Evolutionary conservation across 2,113 vertebrate genomes (phyloP).

Genomic region (Poecile atricapillus): DNA sequence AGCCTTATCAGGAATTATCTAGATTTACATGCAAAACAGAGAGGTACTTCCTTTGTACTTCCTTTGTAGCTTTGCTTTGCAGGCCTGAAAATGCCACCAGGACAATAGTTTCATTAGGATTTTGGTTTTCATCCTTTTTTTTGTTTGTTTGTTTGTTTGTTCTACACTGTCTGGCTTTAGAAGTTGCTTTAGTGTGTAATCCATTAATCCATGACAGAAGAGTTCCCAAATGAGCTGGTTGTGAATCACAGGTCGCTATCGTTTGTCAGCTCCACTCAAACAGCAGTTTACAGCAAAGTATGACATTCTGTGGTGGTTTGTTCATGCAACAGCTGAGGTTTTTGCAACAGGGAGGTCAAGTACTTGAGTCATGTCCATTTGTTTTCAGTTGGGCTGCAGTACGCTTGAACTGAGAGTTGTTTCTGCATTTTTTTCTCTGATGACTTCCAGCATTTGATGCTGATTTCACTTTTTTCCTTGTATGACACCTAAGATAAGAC

Average conservation of each 20-base stretch:
- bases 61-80: background rate
- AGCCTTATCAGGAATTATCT: background rate
- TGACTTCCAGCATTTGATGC: background rate
- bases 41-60: background rate
- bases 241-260: rapidly evolving
- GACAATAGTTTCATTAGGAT: background rate
- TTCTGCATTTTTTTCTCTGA: background rate
- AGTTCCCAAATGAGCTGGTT: background rate
- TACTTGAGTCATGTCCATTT: background rate
- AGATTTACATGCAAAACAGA: background rate
- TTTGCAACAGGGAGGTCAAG: background rate
- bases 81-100: background rate
- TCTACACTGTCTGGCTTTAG: background rate
- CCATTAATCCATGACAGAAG: background rate
- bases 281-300: rapidly evolving
- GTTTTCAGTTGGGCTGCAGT: background rate
- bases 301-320: background rate
- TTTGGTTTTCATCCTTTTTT: background rate
- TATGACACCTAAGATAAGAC: background rate
- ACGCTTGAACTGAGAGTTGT: background rate
- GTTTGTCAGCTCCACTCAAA: background rate
- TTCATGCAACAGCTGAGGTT: background rate
- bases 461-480: background rate
- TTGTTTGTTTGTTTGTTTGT: background rate
- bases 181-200: background rate